A percentile compares a stretch with the other conserved stretches of the same genome.
These are phyloP conservation scores for Umimayanthus chanpuru DNA, from an alignment of 92 coral and sea anemone genomes.

Conservation along the genomic window DNA sequence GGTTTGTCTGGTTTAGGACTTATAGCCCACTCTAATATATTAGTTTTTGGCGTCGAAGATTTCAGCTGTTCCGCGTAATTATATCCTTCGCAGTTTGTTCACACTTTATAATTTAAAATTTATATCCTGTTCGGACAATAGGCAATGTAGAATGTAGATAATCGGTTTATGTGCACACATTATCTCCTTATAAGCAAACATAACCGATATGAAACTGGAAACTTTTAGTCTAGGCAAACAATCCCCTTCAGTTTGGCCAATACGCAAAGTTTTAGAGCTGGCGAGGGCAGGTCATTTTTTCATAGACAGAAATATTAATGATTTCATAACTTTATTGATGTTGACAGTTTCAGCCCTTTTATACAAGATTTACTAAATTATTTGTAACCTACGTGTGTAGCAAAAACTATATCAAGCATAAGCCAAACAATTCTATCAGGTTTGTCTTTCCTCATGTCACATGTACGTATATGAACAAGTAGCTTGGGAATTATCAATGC, in stretches of 20 bases:
- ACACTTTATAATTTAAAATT: not conserved
- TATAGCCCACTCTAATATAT: not conserved
- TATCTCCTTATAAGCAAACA: slow-evolving; percentile 6
- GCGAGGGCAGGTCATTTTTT: not conserved
- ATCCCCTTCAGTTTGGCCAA: not conserved
- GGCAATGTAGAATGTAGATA: not conserved
- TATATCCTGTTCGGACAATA: not conserved
- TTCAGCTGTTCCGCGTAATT: not conserved
- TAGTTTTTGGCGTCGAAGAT: not conserved
- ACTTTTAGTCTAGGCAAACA: not conserved
- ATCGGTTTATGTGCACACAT: not conserved
- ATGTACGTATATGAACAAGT: not conserved
- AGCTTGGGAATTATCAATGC: slow-evolving; percentile 18
- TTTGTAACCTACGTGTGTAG: not conserved
- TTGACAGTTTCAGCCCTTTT: not conserved
- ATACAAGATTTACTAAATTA: not conserved
- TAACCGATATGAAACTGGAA: not conserved
- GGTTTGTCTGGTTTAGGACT: not conserved
- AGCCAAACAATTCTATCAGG: not conserved
- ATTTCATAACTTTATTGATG: not conserved
- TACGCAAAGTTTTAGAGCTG: not conserved
- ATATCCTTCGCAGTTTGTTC: not conserved
- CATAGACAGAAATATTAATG: not conserved
- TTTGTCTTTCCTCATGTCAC: not conserved
- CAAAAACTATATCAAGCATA: not conserved